phyloP scores from a whole-genome alignment of 2,113 vertebrate species.

The Scortum barcoo region DNA sequence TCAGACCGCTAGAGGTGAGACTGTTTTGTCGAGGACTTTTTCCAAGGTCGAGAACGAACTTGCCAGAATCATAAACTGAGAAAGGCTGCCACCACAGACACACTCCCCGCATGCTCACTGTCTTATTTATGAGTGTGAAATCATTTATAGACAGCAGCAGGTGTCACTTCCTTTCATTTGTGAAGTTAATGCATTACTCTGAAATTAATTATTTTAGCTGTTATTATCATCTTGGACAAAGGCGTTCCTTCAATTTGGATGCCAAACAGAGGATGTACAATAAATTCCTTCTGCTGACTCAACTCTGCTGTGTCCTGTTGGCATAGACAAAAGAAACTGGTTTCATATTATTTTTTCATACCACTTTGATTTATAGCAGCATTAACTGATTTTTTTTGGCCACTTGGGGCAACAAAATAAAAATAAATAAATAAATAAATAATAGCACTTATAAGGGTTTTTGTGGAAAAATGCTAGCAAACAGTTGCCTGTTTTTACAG shows the following conservation, averaged over 20 bases:
- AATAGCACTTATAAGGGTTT: not conserved
- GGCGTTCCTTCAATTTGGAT: not conserved
- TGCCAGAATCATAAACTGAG: not conserved
- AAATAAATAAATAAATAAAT: too few relatives aligned
- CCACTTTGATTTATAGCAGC: too few relatives aligned
- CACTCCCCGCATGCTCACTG: too few relatives aligned
- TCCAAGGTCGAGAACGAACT: not conserved
- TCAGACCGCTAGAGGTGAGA: not conserved
- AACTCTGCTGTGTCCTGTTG: not conserved
- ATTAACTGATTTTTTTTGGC: not conserved
- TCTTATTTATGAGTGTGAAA: not conserved
- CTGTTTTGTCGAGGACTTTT: not conserved
- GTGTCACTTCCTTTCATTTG: not conserved
- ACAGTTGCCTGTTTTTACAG: not conserved
- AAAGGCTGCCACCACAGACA: not conserved
- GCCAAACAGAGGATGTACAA: not conserved
- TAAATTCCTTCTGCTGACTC: not conserved
- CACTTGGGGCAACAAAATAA: not conserved
- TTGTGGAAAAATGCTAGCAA: not conserved
- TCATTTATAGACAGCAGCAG: not conserved
- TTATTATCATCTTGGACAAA: not conserved
- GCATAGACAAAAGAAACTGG: not conserved
- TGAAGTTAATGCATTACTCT: not conserved
- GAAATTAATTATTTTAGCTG: not conserved
- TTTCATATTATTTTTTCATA: not conserved